Percentiles rank a stretch among this genome's conserved stretches.
Evolutionary conservation across 2,888 invertebrate species (phyloP).

Genomic region (Sphinx pinastri): DNA sequence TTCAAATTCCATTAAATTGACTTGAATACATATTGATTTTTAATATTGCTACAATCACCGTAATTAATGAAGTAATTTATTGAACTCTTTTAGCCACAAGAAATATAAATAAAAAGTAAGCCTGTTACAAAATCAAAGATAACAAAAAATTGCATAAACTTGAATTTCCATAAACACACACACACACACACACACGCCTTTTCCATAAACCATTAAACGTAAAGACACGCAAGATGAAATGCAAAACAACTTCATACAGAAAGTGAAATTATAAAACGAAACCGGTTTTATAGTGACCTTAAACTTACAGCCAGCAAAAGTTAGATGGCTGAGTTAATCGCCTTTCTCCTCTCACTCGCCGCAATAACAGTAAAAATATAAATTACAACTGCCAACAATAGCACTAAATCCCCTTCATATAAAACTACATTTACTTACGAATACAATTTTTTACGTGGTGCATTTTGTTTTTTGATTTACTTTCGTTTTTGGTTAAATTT

Average conservation of each 20-base stretch:
- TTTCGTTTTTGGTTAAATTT: not conserved
- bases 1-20: no score
- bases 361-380: constrained; percentile 33
- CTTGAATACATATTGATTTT: no score
- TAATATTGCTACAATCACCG: no score
- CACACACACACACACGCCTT: no score
- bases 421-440: not conserved
- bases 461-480: not conserved
- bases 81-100: no score
- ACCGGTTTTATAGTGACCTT: constrained; percentile 66
- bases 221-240: not conserved
- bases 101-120: no score
- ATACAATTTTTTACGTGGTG: not conserved
- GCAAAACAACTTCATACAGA: constrained; percentile 43
- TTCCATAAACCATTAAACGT: not conserved
- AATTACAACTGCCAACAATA: not conserved
- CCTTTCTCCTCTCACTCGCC: constrained; percentile 56
- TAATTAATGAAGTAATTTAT: no score
- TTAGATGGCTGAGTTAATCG: constrained; percentile 30
- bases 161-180: not conserved
- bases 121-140: not conserved
- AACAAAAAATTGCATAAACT: not conserved
- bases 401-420: not conserved
- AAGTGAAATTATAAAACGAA: constrained; percentile 65
- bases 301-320: constrained; percentile 47